phyloP scores from a whole-genome alignment of 2,888 invertebrate species.

The Mesorhabditis belari region DNA sequence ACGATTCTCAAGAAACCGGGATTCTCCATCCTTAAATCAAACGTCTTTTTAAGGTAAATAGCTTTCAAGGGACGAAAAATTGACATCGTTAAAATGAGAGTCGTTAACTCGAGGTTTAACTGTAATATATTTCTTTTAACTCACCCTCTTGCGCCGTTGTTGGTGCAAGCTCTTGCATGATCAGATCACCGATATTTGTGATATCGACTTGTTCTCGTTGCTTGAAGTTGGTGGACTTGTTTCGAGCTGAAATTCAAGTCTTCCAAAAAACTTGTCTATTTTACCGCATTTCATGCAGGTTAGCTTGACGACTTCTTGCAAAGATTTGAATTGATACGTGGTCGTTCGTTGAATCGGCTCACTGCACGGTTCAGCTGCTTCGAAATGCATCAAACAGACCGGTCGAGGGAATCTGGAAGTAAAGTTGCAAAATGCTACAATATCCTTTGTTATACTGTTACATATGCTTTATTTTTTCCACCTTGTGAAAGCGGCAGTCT shows the following conservation, averaged over 20 bases:
- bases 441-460: background rate
- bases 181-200: slow-evolving; percentile 7
- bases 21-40: no score
- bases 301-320: slow-evolving; percentile 45
- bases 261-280: background rate
- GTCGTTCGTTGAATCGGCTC: slow-evolving; percentile 1
- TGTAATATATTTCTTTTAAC: background rate
- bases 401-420: slow-evolving; percentile 45
- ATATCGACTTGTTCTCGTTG: slow-evolving; percentile 8
- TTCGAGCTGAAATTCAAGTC: slow-evolving; percentile 1
- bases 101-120: background rate
- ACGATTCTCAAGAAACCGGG: no score
- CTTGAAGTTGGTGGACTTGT: slow-evolving; percentile 1
- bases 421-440: slow-evolving; percentile 1
- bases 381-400: slow-evolving; percentile 45
- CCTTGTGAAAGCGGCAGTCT: slow-evolving; percentile 40
- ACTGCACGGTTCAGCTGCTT: slow-evolving; percentile 4
- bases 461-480: no score
- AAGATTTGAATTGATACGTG: slow-evolving; percentile 34
- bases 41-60: no score
- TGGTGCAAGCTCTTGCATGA: slow-evolving; percentile 1
- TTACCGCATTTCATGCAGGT: slow-evolving; percentile 44
- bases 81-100: background rate
- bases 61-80: no score
- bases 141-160: slow-evolving; percentile 2